Base-by-base conservation (phyloP, 2,888 invertebrate species). In the Myopa tessellatipennis region DNA sequence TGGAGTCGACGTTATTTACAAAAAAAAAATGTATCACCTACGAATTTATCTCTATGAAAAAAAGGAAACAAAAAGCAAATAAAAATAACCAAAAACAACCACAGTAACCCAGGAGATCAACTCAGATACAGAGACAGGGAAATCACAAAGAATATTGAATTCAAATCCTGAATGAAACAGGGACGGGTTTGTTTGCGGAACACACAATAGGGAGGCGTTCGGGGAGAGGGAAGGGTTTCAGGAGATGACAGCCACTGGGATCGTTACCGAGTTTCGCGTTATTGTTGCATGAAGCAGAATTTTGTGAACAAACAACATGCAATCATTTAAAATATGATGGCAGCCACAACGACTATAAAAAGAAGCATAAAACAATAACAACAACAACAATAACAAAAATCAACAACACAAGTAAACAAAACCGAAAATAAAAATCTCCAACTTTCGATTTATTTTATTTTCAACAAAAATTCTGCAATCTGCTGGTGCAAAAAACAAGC, bases 261-360 rank as follows among this genome's bases (percentile, higher is more conserved):
- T 68, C 18, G 40, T 68, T 68, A 63, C 63, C 34, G 36, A 63
- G 34, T 34, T 34, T 63, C 63, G 63, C 60, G 26, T 26, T 26
- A 26, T 26, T 26, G 26, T 26, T 26, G 26, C 26, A 26, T 45
- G 45, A 45, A n/a, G 8, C 26, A 26, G 36, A 8, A 34, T 70
- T 70, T 52, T 26, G 40, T 61, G 12, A 16, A 60, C 45, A 45
- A 45, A 61, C 73, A 73, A 73, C 73, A 73, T 73, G 73, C 73
- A 61, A 73, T 73, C 61, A 73, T 73, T 73, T 63, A 60, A 61
- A 73, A 73, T 73, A 73, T 73, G 73, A 73, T 60, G 36, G n/a
- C 60, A 72, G 60, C 38, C 16, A n/a, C 58, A 72, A 60, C 26
- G 5, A 52, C 8, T 26, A 26, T 26, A 26, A 26, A 26, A 26